These are phyloP conservation scores for Loripinus fragilis DNA, from an alignment of 2,888 invertebrate species.

Conservation along the genomic window DNA sequence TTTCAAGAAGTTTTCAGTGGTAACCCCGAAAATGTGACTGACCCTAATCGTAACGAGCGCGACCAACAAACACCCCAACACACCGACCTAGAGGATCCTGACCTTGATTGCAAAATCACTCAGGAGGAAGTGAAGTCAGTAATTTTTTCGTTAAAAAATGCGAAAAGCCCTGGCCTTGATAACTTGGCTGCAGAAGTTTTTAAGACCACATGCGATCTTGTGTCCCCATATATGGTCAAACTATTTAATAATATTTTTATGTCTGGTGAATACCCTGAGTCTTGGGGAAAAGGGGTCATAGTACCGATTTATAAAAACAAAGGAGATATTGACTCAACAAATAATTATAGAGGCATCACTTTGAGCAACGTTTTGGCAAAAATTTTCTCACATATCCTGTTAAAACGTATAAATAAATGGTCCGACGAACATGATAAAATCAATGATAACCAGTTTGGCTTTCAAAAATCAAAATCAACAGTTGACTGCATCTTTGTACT, in stretches of 20 bases:
- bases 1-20: neutral
- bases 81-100: neutral
- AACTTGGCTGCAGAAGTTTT: neutral
- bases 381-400: neutral
- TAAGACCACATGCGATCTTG: neutral
- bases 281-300: neutral
- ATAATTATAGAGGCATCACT: neutral
- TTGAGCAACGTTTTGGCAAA: neutral
- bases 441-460: neutral
- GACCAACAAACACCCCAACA: neutral
- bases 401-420: neutral
- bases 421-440: neutral
- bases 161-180: neutral
- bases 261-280: neutral
- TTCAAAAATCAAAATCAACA: neutral
- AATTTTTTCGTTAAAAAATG: neutral
- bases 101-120: neutral
- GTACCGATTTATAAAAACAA: neutral
- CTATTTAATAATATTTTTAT: neutral
- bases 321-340: neutral
- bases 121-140: neutral
- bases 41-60: neutral
- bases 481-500: neutral
- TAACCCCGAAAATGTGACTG: neutral
- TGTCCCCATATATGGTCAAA: conserved; percentile 4